A percentile compares a stretch with the other conserved stretches of the same genome.
phyloP scores from a whole-genome alignment of 1,140 invertebrate genomes.

The Heliconius melpomene region DNA sequence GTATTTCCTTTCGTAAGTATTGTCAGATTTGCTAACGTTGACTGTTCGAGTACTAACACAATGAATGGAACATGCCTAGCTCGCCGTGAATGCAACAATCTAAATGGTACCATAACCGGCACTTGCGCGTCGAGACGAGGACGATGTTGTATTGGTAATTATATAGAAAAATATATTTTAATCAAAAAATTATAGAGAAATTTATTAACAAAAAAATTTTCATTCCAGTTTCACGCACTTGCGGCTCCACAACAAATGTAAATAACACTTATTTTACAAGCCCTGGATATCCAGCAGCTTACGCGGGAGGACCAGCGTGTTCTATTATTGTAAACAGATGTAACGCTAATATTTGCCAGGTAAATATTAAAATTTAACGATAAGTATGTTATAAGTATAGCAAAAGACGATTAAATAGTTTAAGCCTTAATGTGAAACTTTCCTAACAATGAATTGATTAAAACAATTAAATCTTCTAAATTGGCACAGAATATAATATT shows the following conservation, averaged over 20 bases:
- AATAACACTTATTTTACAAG: slow-evolving; percentile 93
- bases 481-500: background rate
- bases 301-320: slow-evolving; percentile 85
- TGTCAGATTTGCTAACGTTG: slow-evolving; percentile 86
- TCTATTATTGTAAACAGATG: slow-evolving; percentile 86
- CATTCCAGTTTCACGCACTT: slow-evolving; percentile 84
- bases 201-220: background rate
- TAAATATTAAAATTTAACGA: slow-evolving; percentile 51
- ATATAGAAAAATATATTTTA: background rate
- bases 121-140: slow-evolving; percentile 85
- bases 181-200: background rate
- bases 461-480: background rate
- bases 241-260: slow-evolving; percentile 85
- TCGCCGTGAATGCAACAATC: slow-evolving; percentile 86
- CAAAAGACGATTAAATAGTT: too few relatives aligned
- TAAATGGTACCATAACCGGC: slow-evolving; percentile 86
- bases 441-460: too few relatives aligned
- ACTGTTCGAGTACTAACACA: slow-evolving; percentile 84
- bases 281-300: slow-evolving; percentile 85
- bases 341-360: slow-evolving; percentile 88
- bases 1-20: slow-evolving; percentile 87
- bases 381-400: too few relatives aligned
- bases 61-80: slow-evolving; percentile 89
- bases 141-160: slow-evolving; percentile 85
- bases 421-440: too few relatives aligned